Conservation (phyloP, 2,113 vertebrate genomes). For the Apus apus region DNA sequence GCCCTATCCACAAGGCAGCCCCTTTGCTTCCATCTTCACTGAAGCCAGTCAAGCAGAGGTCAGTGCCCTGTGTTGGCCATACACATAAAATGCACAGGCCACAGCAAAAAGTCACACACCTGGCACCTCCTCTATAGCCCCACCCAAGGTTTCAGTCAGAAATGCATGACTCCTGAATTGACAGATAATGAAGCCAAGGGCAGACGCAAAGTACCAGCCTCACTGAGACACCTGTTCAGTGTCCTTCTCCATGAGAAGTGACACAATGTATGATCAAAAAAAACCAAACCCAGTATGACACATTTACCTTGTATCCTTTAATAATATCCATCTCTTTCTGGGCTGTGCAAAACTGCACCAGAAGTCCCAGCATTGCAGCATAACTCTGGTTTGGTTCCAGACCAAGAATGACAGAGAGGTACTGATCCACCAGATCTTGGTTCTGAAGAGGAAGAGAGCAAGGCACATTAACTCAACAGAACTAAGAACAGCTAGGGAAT, state of each 20-base stretch:
- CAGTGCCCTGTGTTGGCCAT: neutral
- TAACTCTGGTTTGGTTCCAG: slow-evolving; percentile 86
- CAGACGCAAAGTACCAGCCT: neutral
- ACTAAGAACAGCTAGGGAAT: neutral
- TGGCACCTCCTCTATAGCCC: neutral
- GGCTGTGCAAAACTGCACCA: slow-evolving; percentile 87
- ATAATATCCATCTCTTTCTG: slow-evolving; percentile 86
- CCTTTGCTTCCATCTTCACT: neutral
- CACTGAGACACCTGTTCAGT: neutral
- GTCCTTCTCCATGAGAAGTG: neutral
- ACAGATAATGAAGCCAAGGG: neutral
- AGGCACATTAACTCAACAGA: neutral
- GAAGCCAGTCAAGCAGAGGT: neutral
- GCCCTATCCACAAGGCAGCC: neutral
- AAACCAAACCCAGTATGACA: neutral
- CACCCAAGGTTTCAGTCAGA: neutral
- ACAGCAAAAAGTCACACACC: neutral
- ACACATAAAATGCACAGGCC: neutral
- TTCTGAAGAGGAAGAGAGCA: slow-evolving; percentile 72
- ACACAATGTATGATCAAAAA: neutral
- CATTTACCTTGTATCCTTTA: slow-evolving; percentile 85
- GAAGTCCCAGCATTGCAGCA: slow-evolving; percentile 84
- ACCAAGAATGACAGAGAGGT: slow-evolving; percentile 84
- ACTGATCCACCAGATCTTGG: slow-evolving; percentile 86
- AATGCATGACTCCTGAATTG: neutral